These are phyloP conservation scores for Micropoecilia bifurca DNA, from an alignment of 2,797 vertebrate genomes.

Conservation along the genomic window DNA sequence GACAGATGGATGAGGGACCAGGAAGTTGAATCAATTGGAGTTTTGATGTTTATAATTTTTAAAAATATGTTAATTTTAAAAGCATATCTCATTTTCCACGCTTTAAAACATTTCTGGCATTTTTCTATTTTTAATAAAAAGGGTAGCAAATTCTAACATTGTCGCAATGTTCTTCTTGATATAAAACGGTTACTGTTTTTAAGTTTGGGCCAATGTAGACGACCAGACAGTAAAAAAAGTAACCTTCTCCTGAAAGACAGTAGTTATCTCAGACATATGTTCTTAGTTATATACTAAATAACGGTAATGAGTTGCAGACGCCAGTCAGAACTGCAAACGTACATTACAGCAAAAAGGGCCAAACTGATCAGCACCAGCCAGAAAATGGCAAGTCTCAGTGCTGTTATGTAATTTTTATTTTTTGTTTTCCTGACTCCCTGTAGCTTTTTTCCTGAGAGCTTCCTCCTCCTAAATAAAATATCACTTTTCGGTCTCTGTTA, in stretches of 20 bases:
- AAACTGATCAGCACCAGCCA: neutral
- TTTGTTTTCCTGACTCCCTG: conserved; percentile 14
- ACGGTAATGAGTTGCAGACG: neutral
- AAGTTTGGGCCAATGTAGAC: neutral
- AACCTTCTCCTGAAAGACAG: neutral
- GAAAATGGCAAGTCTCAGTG: neutral
- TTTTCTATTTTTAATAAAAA: neutral
- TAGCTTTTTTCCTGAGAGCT: conserved; percentile 23
- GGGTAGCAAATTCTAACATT: neutral
- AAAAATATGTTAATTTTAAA: neutral
- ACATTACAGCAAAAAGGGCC: neutral
- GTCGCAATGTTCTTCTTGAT: neutral
- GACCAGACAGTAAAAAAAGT: neutral
- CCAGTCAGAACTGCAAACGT: neutral
- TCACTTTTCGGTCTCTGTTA: conserved; percentile 17
- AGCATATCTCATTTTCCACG: neutral
- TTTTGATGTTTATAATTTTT: neutral
- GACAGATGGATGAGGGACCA: conserved; percentile 33
- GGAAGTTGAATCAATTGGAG: conserved; percentile 44
- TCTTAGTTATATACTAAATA: neutral
- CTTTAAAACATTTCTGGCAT: neutral
- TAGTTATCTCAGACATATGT: neutral
- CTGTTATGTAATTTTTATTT: conserved; percentile 21
- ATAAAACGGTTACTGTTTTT: neutral
- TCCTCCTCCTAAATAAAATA: conserved; percentile 57